phyloP scores from a whole-genome alignment of 2,797 vertebrate species.

The Euthynnus affinis region DNA sequence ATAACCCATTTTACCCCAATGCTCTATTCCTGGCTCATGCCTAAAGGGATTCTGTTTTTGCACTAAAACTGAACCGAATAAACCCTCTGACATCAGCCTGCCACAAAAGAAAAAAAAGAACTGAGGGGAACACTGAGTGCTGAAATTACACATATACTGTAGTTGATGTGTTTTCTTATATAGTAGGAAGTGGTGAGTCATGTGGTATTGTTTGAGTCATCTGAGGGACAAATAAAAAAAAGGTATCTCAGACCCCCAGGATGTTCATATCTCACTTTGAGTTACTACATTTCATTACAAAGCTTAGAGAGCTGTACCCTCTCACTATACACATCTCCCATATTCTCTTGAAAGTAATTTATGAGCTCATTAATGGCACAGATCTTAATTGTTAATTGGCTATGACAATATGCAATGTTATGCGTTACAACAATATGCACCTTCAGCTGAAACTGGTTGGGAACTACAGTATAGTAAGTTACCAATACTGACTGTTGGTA shows the following conservation, averaged over 20 bases:
- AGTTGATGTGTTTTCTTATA: conserved; percentile 26
- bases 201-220: conserved; percentile 50
- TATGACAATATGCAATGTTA: conserved; percentile 20
- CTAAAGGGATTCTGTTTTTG: conserved; percentile 19
- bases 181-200: conserved; percentile 12
- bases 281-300: conserved; percentile 33
- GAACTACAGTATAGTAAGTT: not conserved
- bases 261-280: conserved; percentile 31
- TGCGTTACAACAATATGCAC: too few relatives aligned
- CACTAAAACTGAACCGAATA: conserved; percentile 41
- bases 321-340: not conserved
- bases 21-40: conserved; percentile 34
- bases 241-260: conserved; percentile 19
- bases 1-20: conserved; percentile 34
- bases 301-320: conserved; percentile 19
- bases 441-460: not conserved
- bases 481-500: not conserved
- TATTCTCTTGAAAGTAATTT: conserved; percentile 11
- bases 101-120: conserved; percentile 21
- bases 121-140: conserved; percentile 13
- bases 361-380: not conserved
- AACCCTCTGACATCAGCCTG: conserved; percentile 44
- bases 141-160: conserved; percentile 8
- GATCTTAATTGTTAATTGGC: not conserved
- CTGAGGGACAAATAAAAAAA: conserved; percentile 21